These are phyloP conservation scores for Mus pahari DNA, from an alignment of 2,113 vertebrate species.

Conservation along the genomic window DNA sequence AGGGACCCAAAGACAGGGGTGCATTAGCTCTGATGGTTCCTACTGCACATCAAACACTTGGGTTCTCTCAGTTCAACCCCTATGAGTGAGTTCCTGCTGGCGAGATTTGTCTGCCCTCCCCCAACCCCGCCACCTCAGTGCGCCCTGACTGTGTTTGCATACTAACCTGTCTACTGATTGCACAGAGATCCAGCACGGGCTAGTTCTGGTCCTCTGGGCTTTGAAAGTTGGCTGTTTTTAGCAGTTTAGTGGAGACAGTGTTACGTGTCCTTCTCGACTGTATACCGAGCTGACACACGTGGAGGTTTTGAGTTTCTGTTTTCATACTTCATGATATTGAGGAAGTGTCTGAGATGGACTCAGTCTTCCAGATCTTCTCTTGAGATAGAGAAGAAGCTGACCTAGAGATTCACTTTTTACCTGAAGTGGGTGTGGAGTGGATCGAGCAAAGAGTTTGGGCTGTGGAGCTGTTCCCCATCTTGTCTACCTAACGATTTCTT, in stretches of 20 bases:
- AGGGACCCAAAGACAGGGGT: not conserved
- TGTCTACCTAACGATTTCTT: not conserved
- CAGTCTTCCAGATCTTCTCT: constrained; percentile 24
- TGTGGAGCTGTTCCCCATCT: not conserved
- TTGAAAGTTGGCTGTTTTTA: constrained; percentile 39
- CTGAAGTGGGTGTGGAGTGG: not conserved
- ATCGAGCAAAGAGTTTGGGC: not conserved
- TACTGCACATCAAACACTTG: not conserved
- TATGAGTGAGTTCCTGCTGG: not conserved
- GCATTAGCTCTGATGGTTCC: not conserved
- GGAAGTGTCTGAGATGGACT: constrained; percentile 44
- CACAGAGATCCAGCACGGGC: not conserved
- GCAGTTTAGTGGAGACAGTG: not conserved
- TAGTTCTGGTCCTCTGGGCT: not conserved
- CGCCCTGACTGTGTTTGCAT: not conserved
- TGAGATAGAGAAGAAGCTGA: constrained; percentile 33
- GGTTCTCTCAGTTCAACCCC: not conserved
- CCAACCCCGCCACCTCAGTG: accelerated
- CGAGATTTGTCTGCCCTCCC: not conserved
- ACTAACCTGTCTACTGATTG: not conserved
- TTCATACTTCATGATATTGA: not conserved
- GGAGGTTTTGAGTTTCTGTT: constrained; percentile 53
- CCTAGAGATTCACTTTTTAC: constrained; percentile 20
- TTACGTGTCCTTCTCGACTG: not conserved
- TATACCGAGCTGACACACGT: not conserved